Evolutionary conservation across 2,888 invertebrate genomes (phyloP).

Genomic region (Polia nebulosa): DNA sequence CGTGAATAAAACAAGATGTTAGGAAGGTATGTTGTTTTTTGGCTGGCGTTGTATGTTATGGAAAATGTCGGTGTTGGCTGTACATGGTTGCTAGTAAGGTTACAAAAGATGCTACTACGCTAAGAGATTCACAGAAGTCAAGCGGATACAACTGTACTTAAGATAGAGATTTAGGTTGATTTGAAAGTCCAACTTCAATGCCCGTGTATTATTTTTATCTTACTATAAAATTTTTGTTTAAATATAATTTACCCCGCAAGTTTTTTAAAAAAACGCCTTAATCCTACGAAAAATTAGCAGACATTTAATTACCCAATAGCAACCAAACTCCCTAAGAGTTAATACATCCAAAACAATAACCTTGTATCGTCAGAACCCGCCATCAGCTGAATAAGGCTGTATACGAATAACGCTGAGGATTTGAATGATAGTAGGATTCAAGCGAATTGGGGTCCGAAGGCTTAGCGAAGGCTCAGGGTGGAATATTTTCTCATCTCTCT

Average conservation of each 20-base stretch:
- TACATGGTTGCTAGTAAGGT: too few relatives aligned
- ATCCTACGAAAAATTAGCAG: too few relatives aligned
- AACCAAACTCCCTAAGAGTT: neutral
- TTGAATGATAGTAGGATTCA: constrained; percentile 50
- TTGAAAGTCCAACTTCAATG: too few relatives aligned
- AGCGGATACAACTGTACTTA: too few relatives aligned
- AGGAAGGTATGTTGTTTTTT: neutral
- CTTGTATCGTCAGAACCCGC: constrained; percentile 26
- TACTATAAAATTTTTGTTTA: too few relatives aligned
- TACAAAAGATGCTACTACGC: too few relatives aligned
- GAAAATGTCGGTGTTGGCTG: neutral
- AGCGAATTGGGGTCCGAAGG: constrained; percentile 45
- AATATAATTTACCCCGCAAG: too few relatives aligned
- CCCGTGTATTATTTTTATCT: too few relatives aligned
- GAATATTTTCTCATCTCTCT: constrained; percentile 59
- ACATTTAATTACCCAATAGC: too few relatives aligned
- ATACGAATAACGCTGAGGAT: constrained; percentile 47
- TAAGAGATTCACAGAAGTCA: too few relatives aligned
- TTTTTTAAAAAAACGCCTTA: too few relatives aligned
- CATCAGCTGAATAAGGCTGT: neutral
- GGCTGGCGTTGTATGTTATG: neutral
- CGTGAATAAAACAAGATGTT: neutral
- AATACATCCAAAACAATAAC: constrained; percentile 14
- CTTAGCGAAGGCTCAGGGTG: constrained; percentile 31
- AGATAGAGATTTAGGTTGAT: too few relatives aligned